Evolutionary conservation across 2,797 vertebrate genomes (phyloP).

Genomic region (Brachyrhaphis roseni): DNA sequence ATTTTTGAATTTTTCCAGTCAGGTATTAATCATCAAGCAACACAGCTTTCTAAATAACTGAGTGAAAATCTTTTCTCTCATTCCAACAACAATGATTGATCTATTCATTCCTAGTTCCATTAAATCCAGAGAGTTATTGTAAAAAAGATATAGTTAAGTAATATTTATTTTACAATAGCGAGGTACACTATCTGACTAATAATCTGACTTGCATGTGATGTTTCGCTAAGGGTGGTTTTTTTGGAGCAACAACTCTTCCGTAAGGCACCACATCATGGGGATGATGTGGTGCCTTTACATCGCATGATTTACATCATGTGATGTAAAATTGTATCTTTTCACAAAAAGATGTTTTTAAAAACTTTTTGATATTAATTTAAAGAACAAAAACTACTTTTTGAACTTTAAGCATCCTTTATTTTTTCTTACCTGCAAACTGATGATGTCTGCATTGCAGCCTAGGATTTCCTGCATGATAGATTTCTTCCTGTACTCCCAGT

Average conservation of each 20-base stretch:
- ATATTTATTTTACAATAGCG: background rate
- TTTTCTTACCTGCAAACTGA: constrained; percentile 93
- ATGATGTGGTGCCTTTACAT: too few species aligned
- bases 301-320: too few species aligned
- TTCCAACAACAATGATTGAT: background rate
- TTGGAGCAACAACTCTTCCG: too few species aligned
- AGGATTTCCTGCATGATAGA: constrained; percentile 98
- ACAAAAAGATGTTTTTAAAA: background rate
- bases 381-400: background rate
- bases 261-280: background rate
- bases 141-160: background rate
- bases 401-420: background rate
- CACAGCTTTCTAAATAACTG: background rate
- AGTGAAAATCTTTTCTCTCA: background rate
- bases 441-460: constrained; percentile 93
- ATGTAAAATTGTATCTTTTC: background rate
- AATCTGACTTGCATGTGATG: background rate
- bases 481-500: constrained; percentile 99
- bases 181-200: background rate
- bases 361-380: background rate
- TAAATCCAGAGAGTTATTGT: background rate
- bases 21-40: background rate
- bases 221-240: background rate
- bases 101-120: background rate
- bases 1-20: background rate